Evolutionary conservation across 2,113 vertebrate species (phyloP).

Genomic region (Spheniscus mendiculus): DNA sequence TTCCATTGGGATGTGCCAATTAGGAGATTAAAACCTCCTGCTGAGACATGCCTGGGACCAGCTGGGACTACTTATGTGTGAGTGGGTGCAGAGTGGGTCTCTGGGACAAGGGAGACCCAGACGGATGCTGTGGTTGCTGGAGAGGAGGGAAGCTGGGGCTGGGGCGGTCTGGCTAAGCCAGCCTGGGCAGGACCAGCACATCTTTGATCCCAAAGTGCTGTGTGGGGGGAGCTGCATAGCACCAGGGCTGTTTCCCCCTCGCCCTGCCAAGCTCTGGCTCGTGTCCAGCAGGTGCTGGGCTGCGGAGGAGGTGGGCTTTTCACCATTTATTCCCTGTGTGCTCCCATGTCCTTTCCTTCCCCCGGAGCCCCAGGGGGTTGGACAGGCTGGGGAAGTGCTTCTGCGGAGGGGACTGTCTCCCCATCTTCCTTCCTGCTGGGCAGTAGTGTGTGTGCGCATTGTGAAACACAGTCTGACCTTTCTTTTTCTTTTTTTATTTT

Average conservation of each 20-base stretch:
- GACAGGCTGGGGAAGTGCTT: not conserved
- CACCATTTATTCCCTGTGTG: rapidly evolving
- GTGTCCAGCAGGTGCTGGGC: not conserved
- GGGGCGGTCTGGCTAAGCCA: not conserved
- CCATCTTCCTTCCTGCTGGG: not conserved
- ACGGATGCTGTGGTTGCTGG: not conserved
- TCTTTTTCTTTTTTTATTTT: not conserved
- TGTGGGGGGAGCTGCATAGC: rapidly evolving
- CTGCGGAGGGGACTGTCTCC: not conserved
- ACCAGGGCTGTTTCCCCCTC: too few relatives aligned
- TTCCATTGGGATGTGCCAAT: not conserved
- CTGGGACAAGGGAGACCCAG: not conserved
- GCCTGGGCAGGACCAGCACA: rapidly evolving
- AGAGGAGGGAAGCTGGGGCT: not conserved
- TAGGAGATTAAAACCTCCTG: slow-evolving; percentile 17
- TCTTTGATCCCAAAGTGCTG: rapidly evolving
- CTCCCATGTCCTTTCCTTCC: rapidly evolving
- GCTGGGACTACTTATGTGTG: slow-evolving; percentile 25
- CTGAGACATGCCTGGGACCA: slow-evolving; percentile 23
- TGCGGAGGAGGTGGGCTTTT: not conserved
- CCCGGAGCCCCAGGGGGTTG: not conserved
- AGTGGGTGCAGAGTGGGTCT: not conserved
- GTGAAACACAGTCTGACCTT: not conserved
- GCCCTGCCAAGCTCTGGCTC: rapidly evolving
- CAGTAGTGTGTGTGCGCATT: not conserved